Conservation (phyloP, 2,888 invertebrate genomes). For the Eupelmus urozonus region DNA sequence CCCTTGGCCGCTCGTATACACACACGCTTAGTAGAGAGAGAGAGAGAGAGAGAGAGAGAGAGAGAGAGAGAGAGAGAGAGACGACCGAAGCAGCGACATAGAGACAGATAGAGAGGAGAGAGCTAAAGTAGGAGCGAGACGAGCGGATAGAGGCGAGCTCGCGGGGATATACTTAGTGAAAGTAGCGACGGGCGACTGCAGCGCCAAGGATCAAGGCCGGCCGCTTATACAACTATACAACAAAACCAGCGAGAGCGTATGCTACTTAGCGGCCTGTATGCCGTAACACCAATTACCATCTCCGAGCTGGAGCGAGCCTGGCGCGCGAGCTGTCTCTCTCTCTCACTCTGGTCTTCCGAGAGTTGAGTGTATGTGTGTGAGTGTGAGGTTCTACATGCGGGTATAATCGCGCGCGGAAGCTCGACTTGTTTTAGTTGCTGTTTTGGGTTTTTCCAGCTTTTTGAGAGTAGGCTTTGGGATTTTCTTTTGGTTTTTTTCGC, state of each 20-base stretch:
- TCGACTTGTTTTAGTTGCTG: background rate
- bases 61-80: too few species aligned
- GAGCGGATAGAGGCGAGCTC: background rate
- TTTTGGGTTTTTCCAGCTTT: background rate
- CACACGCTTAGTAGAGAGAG: background rate
- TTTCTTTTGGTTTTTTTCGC: too few species aligned
- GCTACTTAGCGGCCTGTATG: conserved; percentile 16
- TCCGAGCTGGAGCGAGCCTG: background rate
- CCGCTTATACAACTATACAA: conserved; percentile 66
- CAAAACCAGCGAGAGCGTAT: conserved; percentile 36
- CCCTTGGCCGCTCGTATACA: too few species aligned
- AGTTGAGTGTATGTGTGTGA: background rate
- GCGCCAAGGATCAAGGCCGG: conserved; percentile 77
- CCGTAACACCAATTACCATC: conserved; percentile 51
- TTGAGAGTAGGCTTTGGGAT: too few species aligned
- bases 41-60: too few species aligned
- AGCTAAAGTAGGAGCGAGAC: background rate
- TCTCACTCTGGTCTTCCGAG: too few species aligned
- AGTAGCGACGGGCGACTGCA: conserved; percentile 73
- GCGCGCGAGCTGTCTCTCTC: too few species aligned
- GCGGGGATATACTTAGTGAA: conserved; percentile 70
- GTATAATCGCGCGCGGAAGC: conserved; percentile 17
- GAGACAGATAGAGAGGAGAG: background rate
- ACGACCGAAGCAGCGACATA: too few species aligned
- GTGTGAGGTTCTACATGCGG: background rate